Base-by-base conservation (phyloP, 2,888 invertebrate genomes). In the Caenorhabditis sp. region DNA sequence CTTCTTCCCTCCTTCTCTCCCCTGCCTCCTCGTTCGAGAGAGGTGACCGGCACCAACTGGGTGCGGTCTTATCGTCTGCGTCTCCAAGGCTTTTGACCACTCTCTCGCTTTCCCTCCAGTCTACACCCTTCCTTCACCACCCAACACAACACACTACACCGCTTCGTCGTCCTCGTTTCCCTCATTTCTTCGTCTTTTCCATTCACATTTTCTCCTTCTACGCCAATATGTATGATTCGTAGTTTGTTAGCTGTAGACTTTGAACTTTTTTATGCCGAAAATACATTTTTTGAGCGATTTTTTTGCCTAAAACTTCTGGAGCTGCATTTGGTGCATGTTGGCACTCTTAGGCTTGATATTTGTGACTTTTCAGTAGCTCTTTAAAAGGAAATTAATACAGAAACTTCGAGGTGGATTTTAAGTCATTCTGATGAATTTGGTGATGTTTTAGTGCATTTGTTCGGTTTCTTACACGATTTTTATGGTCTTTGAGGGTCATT, bases 11-110 rank as follows among this genome's bases (percentile, higher is more conserved):
- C 56, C 56, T 14, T 24, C n/a, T 51, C 63, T 74, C 74, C 54
- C 12, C 12, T 24, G n/a, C 47, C n/a, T 44, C 31, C 28, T 41
- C 41, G 28, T 26, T 41, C 56, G n/a, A n/a, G n/a, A n/a, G 58
- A 77, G 69, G 77, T 77, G 77, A 77, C 77, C 77, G 77, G 77
- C 77, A 77, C 77, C 77, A 70, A 69, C 77, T 51, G 77, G 77
- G 77, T 77, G 77, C 63, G 68, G 58, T 35, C 24, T 44, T 14
- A 19, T 7, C 38, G 61, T 59, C 70, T 63, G 38, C 54, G 63
- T 70, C 63, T 70, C 77, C 54, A 3, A 38, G 10, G 31, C 54
- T 19, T 35, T 47, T 77, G 77, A 77, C 77, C 77, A 35, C 59
- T 59, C 77, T 70, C 77, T 77, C 76, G 26, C 31, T 58, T 56